phyloP scores from a whole-genome alignment of 2,797 vertebrate genomes.

The Clarias platycephalus region DNA sequence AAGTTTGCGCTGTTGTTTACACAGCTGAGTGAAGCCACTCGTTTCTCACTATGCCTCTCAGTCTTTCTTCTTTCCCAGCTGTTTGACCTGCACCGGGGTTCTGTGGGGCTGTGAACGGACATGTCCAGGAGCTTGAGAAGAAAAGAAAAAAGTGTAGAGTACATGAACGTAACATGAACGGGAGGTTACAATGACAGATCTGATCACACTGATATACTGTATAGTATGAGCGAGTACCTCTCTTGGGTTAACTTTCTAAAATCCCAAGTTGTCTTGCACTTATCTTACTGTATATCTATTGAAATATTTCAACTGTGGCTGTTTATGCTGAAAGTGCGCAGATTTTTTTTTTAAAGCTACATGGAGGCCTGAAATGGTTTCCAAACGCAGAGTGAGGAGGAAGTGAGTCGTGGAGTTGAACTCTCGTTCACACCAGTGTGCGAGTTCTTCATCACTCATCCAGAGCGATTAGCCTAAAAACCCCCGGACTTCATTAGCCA shows the following conservation, averaged over 20 bases:
- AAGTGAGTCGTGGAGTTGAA: conserved; percentile 38
- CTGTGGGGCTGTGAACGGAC: conserved; percentile 50
- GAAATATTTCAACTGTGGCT: no score
- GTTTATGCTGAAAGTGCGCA: background rate
- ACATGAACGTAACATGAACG: conserved; percentile 76
- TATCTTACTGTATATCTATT: background rate
- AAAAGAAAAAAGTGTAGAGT: conserved; percentile 60
- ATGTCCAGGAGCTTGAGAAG: conserved; percentile 76
- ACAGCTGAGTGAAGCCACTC: conserved; percentile 84
- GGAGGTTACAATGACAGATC: background rate
- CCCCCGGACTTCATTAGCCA: conserved; percentile 49
- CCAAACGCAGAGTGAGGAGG: conserved; percentile 3
- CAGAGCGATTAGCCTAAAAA: conserved; percentile 51
- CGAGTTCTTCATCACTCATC: conserved; percentile 48
- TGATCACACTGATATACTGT: background rate
- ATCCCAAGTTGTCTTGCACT: background rate
- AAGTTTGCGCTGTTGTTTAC: conserved; percentile 85
- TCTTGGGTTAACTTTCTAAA: background rate
- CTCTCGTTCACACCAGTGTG: conserved; percentile 35
- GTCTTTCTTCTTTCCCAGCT: conserved; percentile 3
- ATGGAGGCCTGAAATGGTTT: background rate
- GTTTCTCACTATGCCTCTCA: conserved; percentile 10
- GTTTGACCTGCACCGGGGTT: conserved; percentile 32
- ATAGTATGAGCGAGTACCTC: background rate
- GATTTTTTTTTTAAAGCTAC: background rate